phyloP scores from a whole-genome alignment of 2,888 invertebrate species.

The Agriopis leucophaearia region DNA sequence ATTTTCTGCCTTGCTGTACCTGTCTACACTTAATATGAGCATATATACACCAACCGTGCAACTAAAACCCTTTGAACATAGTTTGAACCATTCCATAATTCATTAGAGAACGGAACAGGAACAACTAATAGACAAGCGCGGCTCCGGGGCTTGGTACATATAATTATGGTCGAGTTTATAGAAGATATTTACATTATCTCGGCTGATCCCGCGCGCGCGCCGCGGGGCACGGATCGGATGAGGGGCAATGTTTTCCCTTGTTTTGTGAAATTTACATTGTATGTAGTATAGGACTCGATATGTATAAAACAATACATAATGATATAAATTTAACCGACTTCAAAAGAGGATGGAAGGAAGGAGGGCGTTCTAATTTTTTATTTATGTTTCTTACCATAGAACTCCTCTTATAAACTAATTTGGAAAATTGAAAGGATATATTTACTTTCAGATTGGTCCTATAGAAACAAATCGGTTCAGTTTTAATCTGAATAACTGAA shows the following conservation, averaged over 20 bases:
- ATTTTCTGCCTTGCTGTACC: too few species aligned
- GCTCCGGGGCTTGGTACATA: conserved; percentile 44
- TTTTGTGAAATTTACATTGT: conserved; percentile 6
- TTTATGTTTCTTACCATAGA: too few species aligned
- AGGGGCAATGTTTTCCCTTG: conserved; percentile 1
- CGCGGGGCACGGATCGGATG: conserved; percentile 42
- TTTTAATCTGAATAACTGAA: too few species aligned
- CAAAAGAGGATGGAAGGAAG: too few species aligned
- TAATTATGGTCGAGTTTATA: conserved; percentile 49
- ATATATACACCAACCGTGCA: neutral
- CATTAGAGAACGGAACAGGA: conserved; percentile 6
- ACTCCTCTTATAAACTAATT: too few species aligned
- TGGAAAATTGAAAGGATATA: too few species aligned
- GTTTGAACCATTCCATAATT: conserved; percentile 11
- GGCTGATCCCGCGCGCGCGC: conserved; percentile 45
- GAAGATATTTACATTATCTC: conserved; percentile 45
- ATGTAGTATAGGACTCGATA: neutral
- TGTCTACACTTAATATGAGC: neutral
- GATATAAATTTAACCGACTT: too few species aligned
- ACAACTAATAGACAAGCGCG: conserved; percentile 30
- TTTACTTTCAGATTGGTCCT: too few species aligned
- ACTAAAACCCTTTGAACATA: conserved; percentile 6
- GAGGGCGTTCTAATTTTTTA: too few species aligned
- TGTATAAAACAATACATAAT: neutral
- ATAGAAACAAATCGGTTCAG: too few species aligned